Evolutionary conservation across 2,113 vertebrate genomes (phyloP).

Genomic region (Microtus oregoni): DNA sequence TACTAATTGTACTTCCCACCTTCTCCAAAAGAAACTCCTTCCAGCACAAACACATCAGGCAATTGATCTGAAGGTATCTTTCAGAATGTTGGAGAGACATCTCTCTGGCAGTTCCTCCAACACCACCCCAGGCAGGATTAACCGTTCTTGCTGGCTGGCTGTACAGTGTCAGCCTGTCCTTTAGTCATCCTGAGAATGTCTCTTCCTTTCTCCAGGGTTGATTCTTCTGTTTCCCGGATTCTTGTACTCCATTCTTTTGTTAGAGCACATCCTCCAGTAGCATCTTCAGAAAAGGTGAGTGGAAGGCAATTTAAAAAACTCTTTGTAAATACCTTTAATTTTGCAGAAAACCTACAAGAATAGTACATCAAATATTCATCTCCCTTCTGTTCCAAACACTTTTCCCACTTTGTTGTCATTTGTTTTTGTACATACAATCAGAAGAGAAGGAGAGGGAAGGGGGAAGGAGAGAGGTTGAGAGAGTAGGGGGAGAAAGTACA

Average conservation of each 20-base stretch:
- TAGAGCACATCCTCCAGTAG: background rate
- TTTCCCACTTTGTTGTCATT: background rate
- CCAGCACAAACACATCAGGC: background rate
- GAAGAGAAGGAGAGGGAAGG: no score
- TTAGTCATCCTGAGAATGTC: background rate
- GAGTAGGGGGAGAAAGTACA: background rate
- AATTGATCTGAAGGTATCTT: background rate
- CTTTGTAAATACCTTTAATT: constrained; percentile 12
- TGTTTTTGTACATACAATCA: background rate
- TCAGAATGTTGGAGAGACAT: background rate
- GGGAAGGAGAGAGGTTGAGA: background rate
- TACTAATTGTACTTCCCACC: background rate
- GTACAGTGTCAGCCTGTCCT: background rate
- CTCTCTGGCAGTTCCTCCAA: constrained; percentile 5
- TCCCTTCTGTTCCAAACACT: constrained; percentile 12
- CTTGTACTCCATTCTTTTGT: background rate
- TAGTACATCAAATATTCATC: background rate
- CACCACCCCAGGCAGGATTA: background rate
- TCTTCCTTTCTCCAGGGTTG: background rate
- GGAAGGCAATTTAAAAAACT: background rate
- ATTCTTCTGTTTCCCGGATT: background rate
- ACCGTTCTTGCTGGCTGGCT: background rate
- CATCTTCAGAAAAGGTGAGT: background rate
- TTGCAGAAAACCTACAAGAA: background rate
- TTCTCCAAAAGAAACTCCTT: constrained; percentile 25